Base-by-base conservation (phyloP, 2,797 vertebrate species). In the Molossus alvarezi region DNA sequence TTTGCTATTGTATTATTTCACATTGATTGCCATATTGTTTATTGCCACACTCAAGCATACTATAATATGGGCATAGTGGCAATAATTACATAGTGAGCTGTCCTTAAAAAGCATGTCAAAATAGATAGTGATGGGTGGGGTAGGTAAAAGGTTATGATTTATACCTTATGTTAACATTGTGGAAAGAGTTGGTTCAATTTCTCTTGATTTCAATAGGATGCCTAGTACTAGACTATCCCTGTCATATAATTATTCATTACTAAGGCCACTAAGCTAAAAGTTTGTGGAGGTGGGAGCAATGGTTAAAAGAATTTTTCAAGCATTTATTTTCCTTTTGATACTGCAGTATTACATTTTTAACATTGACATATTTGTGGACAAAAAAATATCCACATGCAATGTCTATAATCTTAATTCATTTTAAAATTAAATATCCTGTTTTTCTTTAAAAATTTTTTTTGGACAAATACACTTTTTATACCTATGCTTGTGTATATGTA, bases 1-100 rank as follows among this genome's bases (percentile, higher is more conserved):
- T 97, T 98, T 97, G 92, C 76, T 92, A 95, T 65, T 90, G 64
- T 95, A 11, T 90, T 95, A 98, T 89, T 91, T 93, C 23, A 14
- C 91, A 94, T 92, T 90, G 79, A 97, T 98, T 96, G 21, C 90
- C 95, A 64, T 91, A 84, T 97, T 97, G 97, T 96, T 96, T 97
- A 95, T 95, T 92, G 79, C 91, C 83, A 90, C 79, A 88, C 93
- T 97, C 73, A 93, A 91, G 94, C 73, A 96, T 53, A 95, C 69
- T 48, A 45, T 91, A 98, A 97, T 92, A 95, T 80, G 97, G 95
- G 94, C 92, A 92, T 88, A 92, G 83, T 83, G 17, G 94, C 96
- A 98, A 97, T 97, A 98, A 98, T 97, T 98, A 93, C 91, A 96
- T 81, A 96, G 97, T 76, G 96, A 95, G 57, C 95, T 97, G 69